phyloP scores from a whole-genome alignment of 2,113 vertebrate genomes.

The Epinephelus lanceolatus region DNA sequence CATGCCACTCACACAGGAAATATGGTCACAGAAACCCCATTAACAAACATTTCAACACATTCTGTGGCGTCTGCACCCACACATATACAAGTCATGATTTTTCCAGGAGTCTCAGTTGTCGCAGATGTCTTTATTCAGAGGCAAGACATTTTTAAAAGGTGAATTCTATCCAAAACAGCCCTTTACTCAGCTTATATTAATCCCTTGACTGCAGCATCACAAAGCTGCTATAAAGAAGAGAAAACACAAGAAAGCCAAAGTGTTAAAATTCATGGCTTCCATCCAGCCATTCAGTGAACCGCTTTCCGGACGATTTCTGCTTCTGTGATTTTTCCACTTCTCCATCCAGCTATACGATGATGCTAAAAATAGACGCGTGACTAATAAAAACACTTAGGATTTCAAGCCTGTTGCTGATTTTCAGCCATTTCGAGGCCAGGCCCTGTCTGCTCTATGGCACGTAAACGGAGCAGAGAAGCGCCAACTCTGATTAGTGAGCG shows the following conservation, averaged over 20 bases:
- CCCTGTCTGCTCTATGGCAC: conserved; percentile 64
- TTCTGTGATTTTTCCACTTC: conserved; percentile 70
- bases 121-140: conserved; percentile 19
- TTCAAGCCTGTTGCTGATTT: conserved; percentile 72
- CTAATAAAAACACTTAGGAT: conserved; percentile 69
- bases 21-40: conserved; percentile 29
- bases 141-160: conserved; percentile 10
- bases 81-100: not conserved
- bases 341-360: conserved; percentile 69
- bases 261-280: conserved; percentile 47
- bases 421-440: conserved; percentile 38
- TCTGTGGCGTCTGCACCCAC: not conserved
- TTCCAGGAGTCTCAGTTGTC: not conserved
- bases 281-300: conserved; percentile 43
- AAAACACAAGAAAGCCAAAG: conserved; percentile 39
- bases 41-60: conserved; percentile 21
- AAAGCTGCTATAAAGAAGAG: conserved; percentile 34
- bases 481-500: conserved; percentile 63
- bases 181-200: conserved; percentile 17
- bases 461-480: conserved; percentile 54
- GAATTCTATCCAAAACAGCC: conserved; percentile 20
- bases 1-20: conserved; percentile 57
- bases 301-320: conserved; percentile 45
- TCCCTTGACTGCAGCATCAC: conserved; percentile 25
- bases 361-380: conserved; percentile 71